Conservation (phyloP, 2,113 vertebrate species). For the Notothenia coriiceps region DNA sequence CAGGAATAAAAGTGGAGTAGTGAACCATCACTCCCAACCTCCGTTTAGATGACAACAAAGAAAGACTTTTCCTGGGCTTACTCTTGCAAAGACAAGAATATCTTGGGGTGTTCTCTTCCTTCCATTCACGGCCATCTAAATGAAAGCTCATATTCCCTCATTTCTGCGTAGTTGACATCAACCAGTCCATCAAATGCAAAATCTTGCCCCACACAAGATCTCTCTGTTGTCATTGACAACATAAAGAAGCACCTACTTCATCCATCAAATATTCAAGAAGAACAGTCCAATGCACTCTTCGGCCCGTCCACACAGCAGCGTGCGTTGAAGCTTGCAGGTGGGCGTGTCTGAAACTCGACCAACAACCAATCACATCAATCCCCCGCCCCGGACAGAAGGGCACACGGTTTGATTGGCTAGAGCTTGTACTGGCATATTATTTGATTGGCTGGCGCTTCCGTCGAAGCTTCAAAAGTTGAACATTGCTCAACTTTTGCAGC, state of each 20-base stretch:
- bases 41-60: background rate
- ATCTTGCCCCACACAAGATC: background rate
- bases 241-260: background rate
- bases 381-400: no score
- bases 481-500: no score
- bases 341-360: no score
- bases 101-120: constrained; percentile 4
- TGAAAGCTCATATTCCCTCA: constrained; percentile 5
- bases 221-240: background rate
- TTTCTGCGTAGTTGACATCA: background rate
- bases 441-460: no score
- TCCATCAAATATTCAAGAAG: background rate
- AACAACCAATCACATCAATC: no score
- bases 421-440: no score
- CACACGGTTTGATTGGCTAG: no score
- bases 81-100: constrained; percentile 2
- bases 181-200: background rate
- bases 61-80: background rate
- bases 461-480: no score
- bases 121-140: background rate
- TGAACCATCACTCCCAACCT: background rate
- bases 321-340: no score
- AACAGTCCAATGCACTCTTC: background rate
- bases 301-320: no score
- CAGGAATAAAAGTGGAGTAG: background rate